Conservation (phyloP, 2,113 vertebrate genomes). For the Morone saxatilis region DNA sequence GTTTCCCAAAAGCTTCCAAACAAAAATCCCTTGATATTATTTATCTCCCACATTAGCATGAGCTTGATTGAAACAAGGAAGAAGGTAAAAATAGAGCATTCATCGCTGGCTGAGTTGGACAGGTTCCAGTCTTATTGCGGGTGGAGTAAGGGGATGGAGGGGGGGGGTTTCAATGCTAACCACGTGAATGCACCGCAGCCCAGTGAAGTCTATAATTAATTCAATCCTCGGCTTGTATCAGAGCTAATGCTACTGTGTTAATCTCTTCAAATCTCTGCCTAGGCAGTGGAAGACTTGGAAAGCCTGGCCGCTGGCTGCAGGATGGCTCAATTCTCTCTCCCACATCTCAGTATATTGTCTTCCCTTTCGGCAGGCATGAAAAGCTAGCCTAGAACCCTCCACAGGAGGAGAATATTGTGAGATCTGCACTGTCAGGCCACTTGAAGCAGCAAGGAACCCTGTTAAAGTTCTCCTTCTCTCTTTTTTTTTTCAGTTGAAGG, state of each 20-base stretch:
- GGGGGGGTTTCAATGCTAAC: constrained; percentile 70
- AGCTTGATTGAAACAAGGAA: constrained; percentile 64
- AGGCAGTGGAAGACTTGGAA: constrained; percentile 81
- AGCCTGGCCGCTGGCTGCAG: constrained; percentile 83
- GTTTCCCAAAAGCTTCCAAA: constrained; percentile 55
- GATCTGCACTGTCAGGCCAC: constrained; percentile 47
- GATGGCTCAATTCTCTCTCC: constrained; percentile 80
- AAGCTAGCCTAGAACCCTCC: constrained; percentile 49
- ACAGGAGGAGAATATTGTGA: constrained; percentile 47
- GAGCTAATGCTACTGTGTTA: constrained; percentile 83
- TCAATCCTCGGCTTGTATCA: constrained; percentile 83
- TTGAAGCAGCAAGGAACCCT: constrained; percentile 20
- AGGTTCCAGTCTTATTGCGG: constrained; percentile 73
- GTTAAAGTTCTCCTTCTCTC: constrained; percentile 5
- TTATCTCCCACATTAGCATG: constrained; percentile 76
- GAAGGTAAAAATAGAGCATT: constrained; percentile 78
- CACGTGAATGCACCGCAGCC: constrained; percentile 76
- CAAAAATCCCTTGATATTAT: constrained; percentile 62
- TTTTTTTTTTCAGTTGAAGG: constrained; percentile 12
- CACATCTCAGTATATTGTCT: constrained; percentile 73
- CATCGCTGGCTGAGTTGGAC: constrained; percentile 72
- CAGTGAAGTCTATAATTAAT: constrained; percentile 85
- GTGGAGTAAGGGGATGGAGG: constrained; percentile 16
- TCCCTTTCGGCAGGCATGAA: constrained; percentile 58
- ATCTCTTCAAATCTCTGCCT: constrained; percentile 86